Percentiles rank a stretch among this genome's conserved stretches.
Conservation (phyloP, 2,113 vertebrate genomes). For the Ceratotherium simum region DNA sequence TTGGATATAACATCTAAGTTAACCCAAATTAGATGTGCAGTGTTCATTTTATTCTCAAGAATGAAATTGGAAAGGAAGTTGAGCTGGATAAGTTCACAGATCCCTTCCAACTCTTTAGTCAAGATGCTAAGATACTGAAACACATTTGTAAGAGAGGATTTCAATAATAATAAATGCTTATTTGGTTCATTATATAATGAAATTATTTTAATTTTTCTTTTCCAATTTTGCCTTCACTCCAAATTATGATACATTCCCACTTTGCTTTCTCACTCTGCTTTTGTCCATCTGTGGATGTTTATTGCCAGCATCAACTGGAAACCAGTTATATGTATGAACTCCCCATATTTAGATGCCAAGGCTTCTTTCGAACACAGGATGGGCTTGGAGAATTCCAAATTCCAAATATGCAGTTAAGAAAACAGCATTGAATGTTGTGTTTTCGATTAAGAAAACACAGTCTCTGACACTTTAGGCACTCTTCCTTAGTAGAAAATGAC, state of each 20-base stretch:
- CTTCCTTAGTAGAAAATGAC: conserved; percentile 63
- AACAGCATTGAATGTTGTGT: conserved; percentile 71
- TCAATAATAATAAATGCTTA: conserved; percentile 55
- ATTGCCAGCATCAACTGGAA: conserved; percentile 35
- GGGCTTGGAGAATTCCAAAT: conserved; percentile 79
- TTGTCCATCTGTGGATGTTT: conserved; percentile 38
- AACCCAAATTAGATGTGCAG: conserved; percentile 1
- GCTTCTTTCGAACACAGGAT: conserved; percentile 51
- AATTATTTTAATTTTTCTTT: neutral
- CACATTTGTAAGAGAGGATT: neutral
- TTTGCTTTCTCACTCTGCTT: neutral
- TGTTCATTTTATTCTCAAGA: conserved; percentile 70
- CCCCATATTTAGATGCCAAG: conserved; percentile 53
- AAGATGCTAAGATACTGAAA: conserved; percentile 42
- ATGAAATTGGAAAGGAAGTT: conserved; percentile 61
- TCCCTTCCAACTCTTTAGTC: conserved; percentile 36
- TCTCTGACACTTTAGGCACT: conserved; percentile 62
- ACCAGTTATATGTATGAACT: neutral
- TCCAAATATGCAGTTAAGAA: conserved; percentile 51
- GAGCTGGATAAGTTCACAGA: conserved; percentile 4
- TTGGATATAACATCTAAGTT: conserved; percentile 46
- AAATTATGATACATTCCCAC: neutral
- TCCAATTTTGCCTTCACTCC: conserved; percentile 36
- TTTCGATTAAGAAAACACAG: conserved; percentile 63
- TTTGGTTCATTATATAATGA: conserved; percentile 47